Evolutionary conservation across 1,140 invertebrate genomes (phyloP), one percentile per base, ranked within the genome.

Genomic region (Mercenaria mercenaria): DNA sequence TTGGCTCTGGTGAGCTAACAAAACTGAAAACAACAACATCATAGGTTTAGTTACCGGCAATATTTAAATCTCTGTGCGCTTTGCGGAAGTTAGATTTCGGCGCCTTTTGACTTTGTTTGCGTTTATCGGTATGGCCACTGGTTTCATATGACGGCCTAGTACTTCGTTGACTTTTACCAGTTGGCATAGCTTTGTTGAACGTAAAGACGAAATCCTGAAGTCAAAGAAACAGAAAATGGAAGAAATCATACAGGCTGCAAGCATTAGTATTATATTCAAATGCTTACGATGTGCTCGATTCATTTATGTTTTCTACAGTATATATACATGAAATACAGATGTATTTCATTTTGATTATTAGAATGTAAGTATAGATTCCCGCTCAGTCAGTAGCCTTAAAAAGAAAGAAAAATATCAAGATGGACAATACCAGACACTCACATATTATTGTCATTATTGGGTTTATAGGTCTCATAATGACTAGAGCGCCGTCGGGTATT

Each of bases 1-100:
- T n/a, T n/a, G n/a, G n/a, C n/a, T n/a, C n/a, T n/a, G n/a, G n/a
- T n/a, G n/a, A n/a, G n/a, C n/a, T n/a, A n/a, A 72, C 29, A 72
- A 34, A 72, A 47, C 29, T 6, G 29, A n/a, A 64, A 32, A n/a
- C n/a, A n/a, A n/a, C n/a, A n/a, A n/a, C n/a, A n/a, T n/a, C n/a
- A n/a, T n/a, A n/a, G n/a, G n/a, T n/a, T n/a, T 32, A 64, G 26
- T 10, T 67, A 84, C 82, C 82, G 37, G 37, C 43, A 8, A 84
- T 37, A 32, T 69, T 43, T 50, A 52, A 15, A 26, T 67, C 82
- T 72, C 82, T 69, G 43, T 84, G 61, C 23, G 59, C 59, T 50
- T 52, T 69, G 20, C 82, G 37, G 43, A 72, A 84, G 26, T 23
- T 72, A n/a, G 82, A 23, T 50, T 47, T 43, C n/a, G 67, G 34